Evolutionary conservation across 1,140 invertebrate species (phyloP), one percentile per base, ranked within the genome.

Genomic region (Aphidius gifuensis): DNA sequence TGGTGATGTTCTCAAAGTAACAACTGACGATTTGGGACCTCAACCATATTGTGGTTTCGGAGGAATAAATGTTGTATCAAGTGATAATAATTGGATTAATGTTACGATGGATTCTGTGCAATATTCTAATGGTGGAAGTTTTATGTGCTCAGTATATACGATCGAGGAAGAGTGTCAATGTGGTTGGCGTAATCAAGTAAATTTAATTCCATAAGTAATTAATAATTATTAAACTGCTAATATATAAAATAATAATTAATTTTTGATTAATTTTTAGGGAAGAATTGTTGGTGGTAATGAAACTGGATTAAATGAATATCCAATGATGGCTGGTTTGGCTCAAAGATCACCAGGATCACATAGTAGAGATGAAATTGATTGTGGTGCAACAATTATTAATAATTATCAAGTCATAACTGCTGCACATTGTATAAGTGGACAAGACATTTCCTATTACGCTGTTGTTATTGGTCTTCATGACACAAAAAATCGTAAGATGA

Each of bases 331-430:
- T 1, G 86, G 74, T 9, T 44, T 88, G 0, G 73, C 86, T 1
- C 81, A 86, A 64, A 32, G 23, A 32, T 3, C 23, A 32, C 23
- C 23, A 32, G 23, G 23, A 32, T 4, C 23, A 32, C 45, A 69
- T n/a, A 55, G 59, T 3, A 61, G 65, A 1, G 48, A 49, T 5
- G 43, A 66, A 0, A 64, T 87, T 2, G 84, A 82, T 63, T 92
- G 90, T 69, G 90, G 90, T 0, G 85, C 76, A 0, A 83, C 84
- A 2, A 86, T 92, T 58, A 84, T 92, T 42, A 79, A 83, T n/a
- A 60, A 72, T 0, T 73, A 71, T 11, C 87, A 87, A 72, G 81
- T 89, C 1, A 3, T 92, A 5, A 87, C 89, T 0, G 90, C 90
- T 0, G 89, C 87, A 1, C 90, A 92, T 70, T 91, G 89, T 68